Base-by-base conservation (phyloP, 1,140 invertebrate genomes). In the Dendroctonus valens region DNA sequence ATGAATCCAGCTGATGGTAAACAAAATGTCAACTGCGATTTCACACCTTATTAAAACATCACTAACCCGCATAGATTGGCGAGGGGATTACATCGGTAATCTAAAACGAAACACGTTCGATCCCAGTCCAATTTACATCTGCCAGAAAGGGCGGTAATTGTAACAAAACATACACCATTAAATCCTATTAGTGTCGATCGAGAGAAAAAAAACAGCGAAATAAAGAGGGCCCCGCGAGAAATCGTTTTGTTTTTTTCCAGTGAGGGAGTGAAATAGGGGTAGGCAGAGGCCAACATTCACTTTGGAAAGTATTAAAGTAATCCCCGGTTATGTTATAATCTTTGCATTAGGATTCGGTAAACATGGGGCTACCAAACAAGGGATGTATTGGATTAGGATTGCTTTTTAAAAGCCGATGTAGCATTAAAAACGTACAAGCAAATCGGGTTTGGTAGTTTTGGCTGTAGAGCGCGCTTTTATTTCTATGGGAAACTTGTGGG, bases 151-250 rank as follows among this genome's bases (percentile, higher is more conserved):
- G 55, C 59, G 59, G 65, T 67, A 70, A 70, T 70, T 70, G 69
- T 70, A 70, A 70, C 65, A 70, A 70, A 70, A 70, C 69, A 70
- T 70, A 59, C 65, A 63, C 46, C 38, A 59, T 61, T 67, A 69
- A 69, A 69, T 69, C 69, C 69, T 67, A 67, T 70, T 67, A 70
- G 58, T n/a, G 48, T 38, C 63, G 7, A 12, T 7, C 38, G 12
- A 7, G 58, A 65, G 51, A 65, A 57, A 39, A n/a, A 54, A 51
- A 44, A 44, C 15, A 12, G 44, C 8, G 39, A 38, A 48, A 39
- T 9, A 14, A 48, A 39, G 12, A 26, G 37, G 44, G 39, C 15
- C 49, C 9, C 46, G 49, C 38, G 26, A 48, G 7, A n/a, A 39
- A 61, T 41, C 59, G 39, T 9, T 11, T 5, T 8, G 26, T 61